A percentile compares a stretch with the other conserved stretches of the same genome.
phyloP scores from a whole-genome alignment of 2,113 vertebrate genomes.

The Myrmecophaga tridactyla region DNA sequence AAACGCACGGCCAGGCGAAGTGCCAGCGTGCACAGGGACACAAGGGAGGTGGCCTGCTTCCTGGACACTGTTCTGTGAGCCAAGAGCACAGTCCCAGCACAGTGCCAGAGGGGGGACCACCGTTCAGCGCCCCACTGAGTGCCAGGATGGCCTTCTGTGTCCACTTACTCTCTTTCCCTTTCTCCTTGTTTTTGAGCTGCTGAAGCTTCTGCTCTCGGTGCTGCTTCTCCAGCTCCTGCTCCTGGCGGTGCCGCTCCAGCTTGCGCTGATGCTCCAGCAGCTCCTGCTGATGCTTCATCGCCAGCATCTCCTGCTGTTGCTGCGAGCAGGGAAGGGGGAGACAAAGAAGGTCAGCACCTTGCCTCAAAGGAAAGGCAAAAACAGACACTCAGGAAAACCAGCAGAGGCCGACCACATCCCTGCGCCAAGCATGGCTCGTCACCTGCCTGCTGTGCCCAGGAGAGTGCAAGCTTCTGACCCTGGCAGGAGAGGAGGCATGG shows the following conservation, averaged over 20 bases:
- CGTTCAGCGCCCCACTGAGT: neutral
- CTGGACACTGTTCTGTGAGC: too few species aligned
- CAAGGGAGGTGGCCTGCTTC: too few species aligned
- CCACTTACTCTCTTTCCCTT: slow-evolving; percentile 96
- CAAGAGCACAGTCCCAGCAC: neutral
- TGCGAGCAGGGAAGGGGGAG: slow-evolving; percentile 66
- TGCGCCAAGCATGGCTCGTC: too few species aligned
- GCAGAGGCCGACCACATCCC: accelerated
- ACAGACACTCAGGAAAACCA: neutral
- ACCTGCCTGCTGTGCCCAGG: neutral
- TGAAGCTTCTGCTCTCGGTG: slow-evolving; percentile 96
- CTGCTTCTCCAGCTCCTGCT: slow-evolving; percentile 97
- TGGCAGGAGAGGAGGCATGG: too few species aligned
- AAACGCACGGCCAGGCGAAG: neutral
- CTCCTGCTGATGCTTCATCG: slow-evolving; percentile 98
- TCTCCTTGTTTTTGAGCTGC: slow-evolving; percentile 97
- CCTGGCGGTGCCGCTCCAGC: slow-evolving; percentile 94
- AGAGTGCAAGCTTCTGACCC: too few species aligned
- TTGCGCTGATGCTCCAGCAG: slow-evolving; percentile 97
- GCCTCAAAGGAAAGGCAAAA: accelerated
- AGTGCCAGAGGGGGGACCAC: too few species aligned
- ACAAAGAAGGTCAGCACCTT: neutral
- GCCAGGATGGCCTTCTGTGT: accelerated
- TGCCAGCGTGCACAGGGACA: too few species aligned
- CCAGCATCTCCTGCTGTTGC: slow-evolving; percentile 98